Evolutionary conservation across 2,797 vertebrate species (phyloP), one percentile per base, ranked within the genome.

Genomic region (Melanotaenia pygmaea): DNA sequence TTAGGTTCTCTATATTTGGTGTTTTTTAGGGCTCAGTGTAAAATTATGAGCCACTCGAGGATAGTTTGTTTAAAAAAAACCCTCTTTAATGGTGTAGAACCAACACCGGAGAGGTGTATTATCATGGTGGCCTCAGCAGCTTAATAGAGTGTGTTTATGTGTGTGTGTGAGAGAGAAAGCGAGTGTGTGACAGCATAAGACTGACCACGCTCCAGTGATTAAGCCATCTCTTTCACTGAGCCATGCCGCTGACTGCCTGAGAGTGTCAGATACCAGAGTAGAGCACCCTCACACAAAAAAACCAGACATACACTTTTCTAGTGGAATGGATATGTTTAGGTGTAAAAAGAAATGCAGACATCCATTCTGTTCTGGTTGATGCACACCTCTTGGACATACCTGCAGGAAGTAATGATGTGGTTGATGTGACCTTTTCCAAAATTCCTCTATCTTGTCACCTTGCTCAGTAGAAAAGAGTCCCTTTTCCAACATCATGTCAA

Each of bases 171-270:
- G 61, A 38, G 32, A 66, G 53, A 67, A 54, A 60, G 74, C 67
- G 7, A 34, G 7, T 34, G 64, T 76, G 72, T 76, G 84, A 83
- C 80, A 82, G 87, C 61, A 82, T 54, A 75, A 82, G 77, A 82
- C 81, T 70, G 70, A 77, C 59, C 74, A 79, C 6, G 81, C 79
- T 83, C 75, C 86, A 84, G 67, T 72, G 86, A 86, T 83, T 85
- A 83, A 73, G 59, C 73, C 81, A 83, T 88, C 73, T 80, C 81
- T 85, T 76, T 88, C 83, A 84, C 83, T 87, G 78, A 90, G 83
- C 84, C 71, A 72, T 81, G 81, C 64, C 82, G 76, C 86, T 81
- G 79, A 68, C 81, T 86, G 81, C 85, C 86, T 90, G 81, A 85
- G 70, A 77, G 73, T 85, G 88, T 87, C 86, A 90, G 80, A 84